Evolutionary conservation across 2,888 invertebrate species (phyloP).

Genomic region (Esperia sulphurella): DNA sequence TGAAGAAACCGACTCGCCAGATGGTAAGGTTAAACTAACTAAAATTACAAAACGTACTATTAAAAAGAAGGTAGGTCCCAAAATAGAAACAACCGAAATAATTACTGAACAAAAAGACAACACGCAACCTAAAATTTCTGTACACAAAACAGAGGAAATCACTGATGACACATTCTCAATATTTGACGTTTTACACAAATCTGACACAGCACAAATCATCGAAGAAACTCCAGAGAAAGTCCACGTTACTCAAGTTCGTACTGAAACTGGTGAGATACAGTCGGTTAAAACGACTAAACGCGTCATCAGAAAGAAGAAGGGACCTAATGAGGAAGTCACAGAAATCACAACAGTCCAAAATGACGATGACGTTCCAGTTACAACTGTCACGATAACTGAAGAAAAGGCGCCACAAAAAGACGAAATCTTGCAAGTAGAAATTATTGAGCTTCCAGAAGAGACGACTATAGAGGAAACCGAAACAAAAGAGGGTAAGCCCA

Average conservation of each 20-base stretch:
- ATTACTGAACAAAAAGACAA: slow-evolving; percentile 19
- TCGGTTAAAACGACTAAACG: slow-evolving; percentile 20
- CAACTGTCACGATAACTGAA: slow-evolving; percentile 16
- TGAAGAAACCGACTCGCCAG: slow-evolving; percentile 41
- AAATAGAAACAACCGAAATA: slow-evolving; percentile 29
- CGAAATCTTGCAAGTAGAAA: slow-evolving; percentile 16
- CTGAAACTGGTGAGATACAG: slow-evolving; percentile 13
- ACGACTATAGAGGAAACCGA: slow-evolving; percentile 18
- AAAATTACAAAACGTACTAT: slow-evolving; percentile 32
- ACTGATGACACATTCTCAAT: slow-evolving; percentile 23
- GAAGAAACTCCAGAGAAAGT: slow-evolving; percentile 34
- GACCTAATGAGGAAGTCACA: slow-evolving; percentile 7
- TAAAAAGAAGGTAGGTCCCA: slow-evolving; percentile 33
- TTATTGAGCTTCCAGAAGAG: slow-evolving; percentile 20
- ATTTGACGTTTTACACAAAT: slow-evolving; percentile 25
- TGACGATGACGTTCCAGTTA: slow-evolving; percentile 22
- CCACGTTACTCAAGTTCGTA: slow-evolving; percentile 22
- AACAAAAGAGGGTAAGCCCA: slow-evolving; percentile 23
- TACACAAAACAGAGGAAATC: slow-evolving; percentile 24
- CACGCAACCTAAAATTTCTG: slow-evolving; percentile 27
- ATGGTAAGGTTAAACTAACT: slow-evolving; percentile 28
- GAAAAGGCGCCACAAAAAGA: slow-evolving; percentile 4
- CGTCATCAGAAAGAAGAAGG: slow-evolving; percentile 24
- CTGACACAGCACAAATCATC: slow-evolving; percentile 21
- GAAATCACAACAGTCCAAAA: slow-evolving; percentile 22